Conservation (phyloP, 2,797 vertebrate species). For the Dallia pectoralis region DNA sequence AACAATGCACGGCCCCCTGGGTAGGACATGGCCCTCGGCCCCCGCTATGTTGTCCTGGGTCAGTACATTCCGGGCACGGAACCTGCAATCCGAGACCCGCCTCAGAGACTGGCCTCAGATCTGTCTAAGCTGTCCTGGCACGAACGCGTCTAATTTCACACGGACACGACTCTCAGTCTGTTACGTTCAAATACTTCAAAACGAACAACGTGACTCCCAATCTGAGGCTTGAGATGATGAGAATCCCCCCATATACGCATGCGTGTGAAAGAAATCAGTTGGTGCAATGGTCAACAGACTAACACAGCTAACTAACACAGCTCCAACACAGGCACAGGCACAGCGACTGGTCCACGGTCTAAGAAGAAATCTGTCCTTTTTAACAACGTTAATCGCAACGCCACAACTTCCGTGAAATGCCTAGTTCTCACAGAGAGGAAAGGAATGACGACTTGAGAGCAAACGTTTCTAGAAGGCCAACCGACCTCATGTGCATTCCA, state of each 20-base stretch:
- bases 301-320: conserved; percentile 8
- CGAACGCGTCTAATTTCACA: not conserved
- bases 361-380: conserved; percentile 24
- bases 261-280: not conserved
- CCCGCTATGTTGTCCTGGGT: conserved; percentile 28
- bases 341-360: conserved; percentile 34
- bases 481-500: not conserved
- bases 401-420: conserved; percentile 51
- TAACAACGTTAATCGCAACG: conserved; percentile 47
- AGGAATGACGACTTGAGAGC: not conserved
- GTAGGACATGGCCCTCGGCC: conserved; percentile 5
- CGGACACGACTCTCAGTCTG: not conserved
- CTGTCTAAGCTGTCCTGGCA: not conserved
- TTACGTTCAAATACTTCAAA: not conserved
- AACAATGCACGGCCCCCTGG: not conserved
- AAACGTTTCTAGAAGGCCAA: not conserved
- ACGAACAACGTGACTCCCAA: not conserved
- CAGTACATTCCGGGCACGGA: conserved; percentile 2
- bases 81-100: conserved; percentile 13
- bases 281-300: conserved; percentile 14
- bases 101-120: conserved; percentile 4
- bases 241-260: not conserved
- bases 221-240: not conserved
- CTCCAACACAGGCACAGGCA: not conserved
- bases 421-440: conserved; percentile 3